Conservation (phyloP, 2,888 invertebrate genomes). For the Monochamus alternatus region DNA sequence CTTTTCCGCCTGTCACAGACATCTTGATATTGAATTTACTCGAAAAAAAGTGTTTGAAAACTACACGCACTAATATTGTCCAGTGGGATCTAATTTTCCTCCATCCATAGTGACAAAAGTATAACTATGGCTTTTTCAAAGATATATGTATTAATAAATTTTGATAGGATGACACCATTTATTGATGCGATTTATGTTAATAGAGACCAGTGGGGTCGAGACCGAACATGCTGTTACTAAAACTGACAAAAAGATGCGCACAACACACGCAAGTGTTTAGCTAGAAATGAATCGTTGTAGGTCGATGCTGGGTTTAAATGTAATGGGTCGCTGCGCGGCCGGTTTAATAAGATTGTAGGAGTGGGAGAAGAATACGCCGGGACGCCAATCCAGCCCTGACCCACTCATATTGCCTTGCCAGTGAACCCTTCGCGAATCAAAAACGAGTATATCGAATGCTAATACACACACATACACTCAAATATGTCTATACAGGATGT, state of each 20-base stretch:
- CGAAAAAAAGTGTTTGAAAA: slow-evolving; percentile 20
- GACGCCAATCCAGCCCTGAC: slow-evolving; percentile 68
- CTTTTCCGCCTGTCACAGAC: slow-evolving; percentile 58
- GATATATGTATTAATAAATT: not conserved
- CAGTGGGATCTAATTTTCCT: slow-evolving; percentile 69
- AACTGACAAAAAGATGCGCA: slow-evolving; percentile 29
- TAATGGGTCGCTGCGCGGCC: slow-evolving; percentile 63
- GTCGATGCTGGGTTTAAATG: slow-evolving; percentile 64
- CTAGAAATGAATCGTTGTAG: slow-evolving; percentile 43
- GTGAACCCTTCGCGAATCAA: slow-evolving; percentile 63
- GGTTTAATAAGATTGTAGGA: slow-evolving; percentile 40
- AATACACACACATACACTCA: not conserved
- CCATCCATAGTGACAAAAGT: slow-evolving; percentile 65
- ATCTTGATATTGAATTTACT: slow-evolving; percentile 26
- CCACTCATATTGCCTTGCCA: slow-evolving; percentile 69
- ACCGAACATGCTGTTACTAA: slow-evolving; percentile 64
- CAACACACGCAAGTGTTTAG: slow-evolving; percentile 44
- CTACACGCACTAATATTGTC: slow-evolving; percentile 55
- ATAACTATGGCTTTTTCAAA: slow-evolving; percentile 12
- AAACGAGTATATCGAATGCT: not conserved
- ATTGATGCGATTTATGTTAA: slow-evolving; percentile 51
- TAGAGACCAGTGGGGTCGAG: slow-evolving; percentile 68
- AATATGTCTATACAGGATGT: not conserved
- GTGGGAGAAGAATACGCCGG: slow-evolving; percentile 65
- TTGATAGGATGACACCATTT: slow-evolving; percentile 26